Evolutionary conservation across 2,888 invertebrate species (phyloP).

Genomic region (Xiphydria camelus): DNA sequence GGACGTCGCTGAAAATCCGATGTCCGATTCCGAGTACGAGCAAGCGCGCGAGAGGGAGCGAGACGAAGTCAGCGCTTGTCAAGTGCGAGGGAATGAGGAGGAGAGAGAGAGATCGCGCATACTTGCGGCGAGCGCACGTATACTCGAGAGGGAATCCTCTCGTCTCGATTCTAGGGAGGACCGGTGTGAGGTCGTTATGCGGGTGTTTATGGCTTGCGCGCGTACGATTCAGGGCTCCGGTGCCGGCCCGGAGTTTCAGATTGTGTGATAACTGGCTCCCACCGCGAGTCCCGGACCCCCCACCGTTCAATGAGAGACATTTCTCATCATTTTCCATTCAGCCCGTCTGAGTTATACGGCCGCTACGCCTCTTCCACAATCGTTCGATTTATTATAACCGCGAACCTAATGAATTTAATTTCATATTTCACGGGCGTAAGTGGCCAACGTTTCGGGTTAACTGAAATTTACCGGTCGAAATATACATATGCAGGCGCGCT

Average conservation of each 20-base stretch:
- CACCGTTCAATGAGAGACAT: conserved; percentile 56
- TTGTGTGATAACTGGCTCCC: conserved; percentile 46
- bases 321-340: conserved; percentile 58
- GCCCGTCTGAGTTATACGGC: conserved; percentile 52
- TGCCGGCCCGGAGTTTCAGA: conserved; percentile 32
- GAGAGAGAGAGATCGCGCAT: too few species aligned
- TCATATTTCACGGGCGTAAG: conserved; percentile 55
- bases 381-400: conserved; percentile 55
- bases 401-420: conserved; percentile 56
- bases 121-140: too few species aligned
- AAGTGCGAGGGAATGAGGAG: not conserved
- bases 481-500: too few species aligned
- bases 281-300: conserved; percentile 43
- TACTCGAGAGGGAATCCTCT: not conserved
- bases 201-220: conserved; percentile 45
- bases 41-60: too few species aligned
- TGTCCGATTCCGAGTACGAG: too few species aligned
- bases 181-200: conserved; percentile 37
- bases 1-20: too few species aligned
- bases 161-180: not conserved
- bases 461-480: too few species aligned
- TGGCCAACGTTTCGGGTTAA: too few species aligned
- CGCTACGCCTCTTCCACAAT: conserved; percentile 45
- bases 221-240: conserved; percentile 25
- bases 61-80: not conserved